Evolutionary conservation across 2,113 vertebrate genomes (phyloP).

Genomic region (Tachysurus fulvidraco): DNA sequence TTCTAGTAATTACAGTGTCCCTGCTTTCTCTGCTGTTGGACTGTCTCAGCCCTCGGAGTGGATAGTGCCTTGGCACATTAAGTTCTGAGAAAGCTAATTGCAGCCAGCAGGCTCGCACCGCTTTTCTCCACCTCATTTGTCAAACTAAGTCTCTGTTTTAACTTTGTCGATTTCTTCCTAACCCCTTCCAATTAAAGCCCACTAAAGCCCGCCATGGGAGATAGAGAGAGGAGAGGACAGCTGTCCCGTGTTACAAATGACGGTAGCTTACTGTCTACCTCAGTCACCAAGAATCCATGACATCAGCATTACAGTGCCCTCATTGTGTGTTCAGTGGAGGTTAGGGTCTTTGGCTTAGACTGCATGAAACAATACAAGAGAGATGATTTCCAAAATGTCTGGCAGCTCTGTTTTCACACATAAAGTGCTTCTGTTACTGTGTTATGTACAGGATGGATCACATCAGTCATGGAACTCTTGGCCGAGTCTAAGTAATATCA

Average conservation of each 20-base stretch:
- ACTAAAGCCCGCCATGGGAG: slow-evolving; percentile 51
- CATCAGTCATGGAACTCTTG: neutral
- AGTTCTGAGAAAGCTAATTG: slow-evolving; percentile 42
- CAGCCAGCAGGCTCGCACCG: slow-evolving; percentile 40
- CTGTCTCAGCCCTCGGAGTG: slow-evolving; percentile 9
- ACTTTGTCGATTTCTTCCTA: slow-evolving; percentile 58
- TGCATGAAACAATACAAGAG: slow-evolving; percentile 27
- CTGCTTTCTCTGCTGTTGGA: neutral
- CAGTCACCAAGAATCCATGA: slow-evolving; percentile 71
- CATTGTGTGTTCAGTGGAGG: slow-evolving; percentile 35
- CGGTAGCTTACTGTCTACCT: slow-evolving; percentile 53
- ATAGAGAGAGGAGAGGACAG: slow-evolving; percentile 62
- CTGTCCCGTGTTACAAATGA: slow-evolving; percentile 66
- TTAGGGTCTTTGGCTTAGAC: slow-evolving; percentile 16
- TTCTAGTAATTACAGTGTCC: slow-evolving; percentile 5
- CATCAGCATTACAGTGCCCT: slow-evolving; percentile 57
- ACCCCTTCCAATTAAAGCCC: slow-evolving; percentile 60
- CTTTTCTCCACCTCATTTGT: slow-evolving; percentile 56
- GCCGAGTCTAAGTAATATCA: neutral
- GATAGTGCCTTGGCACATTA: slow-evolving; percentile 35
- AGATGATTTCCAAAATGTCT: neutral
- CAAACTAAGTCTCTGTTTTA: slow-evolving; percentile 54
- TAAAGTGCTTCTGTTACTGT: neutral
- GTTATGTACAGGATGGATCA: neutral
- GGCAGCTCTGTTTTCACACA: slow-evolving; percentile 22